phyloP scores from a whole-genome alignment of 1,140 invertebrate genomes.

The Colletes latitarsis region DNA sequence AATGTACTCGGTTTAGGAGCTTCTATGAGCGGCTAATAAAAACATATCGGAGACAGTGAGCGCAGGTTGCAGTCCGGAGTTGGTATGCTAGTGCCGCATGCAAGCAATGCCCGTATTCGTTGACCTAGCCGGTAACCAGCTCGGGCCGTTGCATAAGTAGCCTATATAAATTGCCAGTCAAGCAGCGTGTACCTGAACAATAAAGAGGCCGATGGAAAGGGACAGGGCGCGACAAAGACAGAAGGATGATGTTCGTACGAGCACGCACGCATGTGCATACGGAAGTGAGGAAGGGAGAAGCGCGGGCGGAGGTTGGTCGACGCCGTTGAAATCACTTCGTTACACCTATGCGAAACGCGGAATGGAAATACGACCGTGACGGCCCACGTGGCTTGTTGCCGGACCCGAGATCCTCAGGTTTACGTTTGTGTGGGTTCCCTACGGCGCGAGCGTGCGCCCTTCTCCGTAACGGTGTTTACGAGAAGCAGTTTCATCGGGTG shows the following conservation, averaged over 20 bases:
- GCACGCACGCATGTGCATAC: slow-evolving; percentile 16
- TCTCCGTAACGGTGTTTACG: slow-evolving; percentile 37
- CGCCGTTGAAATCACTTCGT: slow-evolving; percentile 52
- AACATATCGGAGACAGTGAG: slow-evolving; percentile 41
- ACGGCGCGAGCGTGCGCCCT: slow-evolving; percentile 12
- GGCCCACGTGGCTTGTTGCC: not conserved
- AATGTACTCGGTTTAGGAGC: too few species aligned
- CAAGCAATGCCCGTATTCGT: slow-evolving; percentile 42
- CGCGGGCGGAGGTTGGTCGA: not conserved
- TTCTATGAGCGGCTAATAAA: too few species aligned
- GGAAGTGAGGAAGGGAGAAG: slow-evolving; percentile 16
- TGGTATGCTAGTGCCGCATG: slow-evolving; percentile 52
- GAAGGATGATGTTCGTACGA: not conserved
- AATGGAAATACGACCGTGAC: slow-evolving; percentile 32
- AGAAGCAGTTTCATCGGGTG: slow-evolving; percentile 14
- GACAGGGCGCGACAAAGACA: not conserved
- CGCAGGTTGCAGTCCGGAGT: slow-evolving; percentile 55
- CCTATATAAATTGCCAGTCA: slow-evolving; percentile 60
- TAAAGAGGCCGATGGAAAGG: slow-evolving; percentile 18
- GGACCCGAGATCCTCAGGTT: not conserved
- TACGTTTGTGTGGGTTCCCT: not conserved
- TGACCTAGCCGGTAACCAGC: slow-evolving; percentile 53
- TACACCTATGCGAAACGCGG: slow-evolving; percentile 49
- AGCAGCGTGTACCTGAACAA: slow-evolving; percentile 34
- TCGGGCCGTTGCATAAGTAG: slow-evolving; percentile 62